A percentile compares a stretch with the other conserved stretches of the same genome.
phyloP scores from a whole-genome alignment of 2,797 vertebrate genomes.

The Coracias cyanogaster region DNA sequence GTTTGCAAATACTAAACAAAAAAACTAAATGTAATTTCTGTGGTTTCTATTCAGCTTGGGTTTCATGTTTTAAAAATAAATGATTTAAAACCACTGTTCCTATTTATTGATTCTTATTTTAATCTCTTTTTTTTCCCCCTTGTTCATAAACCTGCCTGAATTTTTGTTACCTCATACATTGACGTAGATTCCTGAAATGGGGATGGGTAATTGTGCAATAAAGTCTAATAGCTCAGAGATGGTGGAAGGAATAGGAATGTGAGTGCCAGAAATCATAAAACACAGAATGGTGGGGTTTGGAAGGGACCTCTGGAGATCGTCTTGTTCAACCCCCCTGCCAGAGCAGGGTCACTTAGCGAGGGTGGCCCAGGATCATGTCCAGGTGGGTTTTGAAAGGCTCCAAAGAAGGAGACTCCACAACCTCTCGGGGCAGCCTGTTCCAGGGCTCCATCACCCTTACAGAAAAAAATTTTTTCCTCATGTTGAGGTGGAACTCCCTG shows the following conservation, averaged over 20 bases:
- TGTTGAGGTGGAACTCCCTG: too few relatives aligned
- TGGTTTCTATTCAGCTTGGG: constrained; percentile 94
- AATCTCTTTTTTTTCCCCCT: neutral
- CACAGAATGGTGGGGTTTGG: too few relatives aligned
- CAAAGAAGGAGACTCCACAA: too few relatives aligned
- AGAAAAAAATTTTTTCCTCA: too few relatives aligned
- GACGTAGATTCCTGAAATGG: neutral
- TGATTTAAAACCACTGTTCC: constrained; percentile 46
- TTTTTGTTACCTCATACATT: neutral
- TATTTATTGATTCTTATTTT: neutral
- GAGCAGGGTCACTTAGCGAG: too few relatives aligned
- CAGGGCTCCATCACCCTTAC: too few relatives aligned
- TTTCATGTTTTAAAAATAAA: constrained; percentile 97
- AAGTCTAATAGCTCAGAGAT: neutral
- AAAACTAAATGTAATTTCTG: constrained; percentile 92
- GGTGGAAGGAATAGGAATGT: neutral
- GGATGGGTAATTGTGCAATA: neutral
- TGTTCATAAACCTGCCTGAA: neutral
- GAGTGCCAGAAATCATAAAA: neutral
- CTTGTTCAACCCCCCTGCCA: too few relatives aligned
- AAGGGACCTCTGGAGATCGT: too few relatives aligned
- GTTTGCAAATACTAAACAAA: constrained; percentile 88
- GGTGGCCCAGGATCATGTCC: too few relatives aligned
- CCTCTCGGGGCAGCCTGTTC: too few relatives aligned
- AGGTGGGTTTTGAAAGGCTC: too few relatives aligned